A percentile compares a stretch with the other conserved stretches of the same genome.
Conservation (phyloP, 2,797 vertebrate genomes). For the Sarcoramphus papa region DNA sequence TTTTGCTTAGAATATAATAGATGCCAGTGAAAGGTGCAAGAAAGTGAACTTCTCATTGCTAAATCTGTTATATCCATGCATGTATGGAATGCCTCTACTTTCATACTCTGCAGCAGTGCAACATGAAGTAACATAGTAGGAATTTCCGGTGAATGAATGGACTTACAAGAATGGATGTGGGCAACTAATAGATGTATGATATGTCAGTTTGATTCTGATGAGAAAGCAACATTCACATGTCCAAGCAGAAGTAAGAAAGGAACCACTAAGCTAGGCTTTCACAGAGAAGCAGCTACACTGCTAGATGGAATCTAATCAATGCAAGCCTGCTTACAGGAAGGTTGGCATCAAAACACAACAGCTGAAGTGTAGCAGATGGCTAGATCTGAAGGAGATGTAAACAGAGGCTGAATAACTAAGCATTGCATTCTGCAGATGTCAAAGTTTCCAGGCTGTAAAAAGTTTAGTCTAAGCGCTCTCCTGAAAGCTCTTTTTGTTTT, state of each 20-base stretch:
- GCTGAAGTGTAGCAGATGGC: constrained; percentile 71
- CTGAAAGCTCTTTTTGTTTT: constrained; percentile 27
- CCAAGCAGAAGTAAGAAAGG: background rate
- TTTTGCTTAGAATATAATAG: background rate
- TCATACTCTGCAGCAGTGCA: background rate
- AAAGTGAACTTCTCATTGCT: background rate
- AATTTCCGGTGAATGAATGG: background rate
- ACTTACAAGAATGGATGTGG: background rate
- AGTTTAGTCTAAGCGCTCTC: constrained; percentile 30
- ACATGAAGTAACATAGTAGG: background rate
- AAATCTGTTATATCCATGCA: background rate
- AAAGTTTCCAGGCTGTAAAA: constrained; percentile 61
- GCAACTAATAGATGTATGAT: background rate
- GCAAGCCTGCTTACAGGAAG: constrained; percentile 50
- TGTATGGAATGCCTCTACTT: background rate
- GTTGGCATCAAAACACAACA: constrained; percentile 67
- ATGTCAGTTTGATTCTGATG: background rate
- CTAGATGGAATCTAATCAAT: constrained; percentile 54
- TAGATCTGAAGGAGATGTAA: constrained; percentile 65
- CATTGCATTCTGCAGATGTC: constrained; percentile 65
- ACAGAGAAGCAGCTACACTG: constrained; percentile 13
- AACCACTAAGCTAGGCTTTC: background rate
- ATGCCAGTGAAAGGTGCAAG: background rate
- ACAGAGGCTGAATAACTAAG: constrained; percentile 66
- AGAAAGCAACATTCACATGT: background rate